phyloP scores from a whole-genome alignment of 37 sponge, comb jelly and placozoan species.

The Ianthella basta region DNA sequence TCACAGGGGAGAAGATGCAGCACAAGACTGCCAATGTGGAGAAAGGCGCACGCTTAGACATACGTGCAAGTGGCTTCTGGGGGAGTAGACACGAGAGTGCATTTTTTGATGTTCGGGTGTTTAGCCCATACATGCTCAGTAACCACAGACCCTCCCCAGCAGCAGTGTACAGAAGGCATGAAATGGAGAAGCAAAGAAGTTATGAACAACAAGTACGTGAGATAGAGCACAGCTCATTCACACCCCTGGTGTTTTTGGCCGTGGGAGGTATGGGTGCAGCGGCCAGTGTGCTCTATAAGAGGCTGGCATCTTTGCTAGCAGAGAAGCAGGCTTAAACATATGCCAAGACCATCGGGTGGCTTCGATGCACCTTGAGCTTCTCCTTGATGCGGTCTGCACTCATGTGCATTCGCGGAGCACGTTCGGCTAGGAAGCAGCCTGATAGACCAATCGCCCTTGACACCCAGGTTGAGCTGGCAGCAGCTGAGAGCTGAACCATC shows the following conservation, averaged over 20 bases:
- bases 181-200: constrained; percentile 9
- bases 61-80: constrained; percentile 14
- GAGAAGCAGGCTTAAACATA: background rate
- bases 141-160: background rate
- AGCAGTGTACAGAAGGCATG: background rate
- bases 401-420: background rate
- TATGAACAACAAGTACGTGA: constrained; percentile 24
- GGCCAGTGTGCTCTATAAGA: background rate
- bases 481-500: no score
- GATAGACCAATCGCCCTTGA: no score
- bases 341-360: background rate
- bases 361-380: constrained; percentile 12
- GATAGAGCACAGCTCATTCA: constrained; percentile 30
- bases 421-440: no score
- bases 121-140: background rate
- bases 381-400: constrained; percentile 23
- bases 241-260: constrained; percentile 25
- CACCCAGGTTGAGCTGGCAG: no score
- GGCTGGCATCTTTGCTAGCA: constrained; percentile 4
- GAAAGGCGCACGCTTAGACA: constrained; percentile 17
- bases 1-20: constrained; percentile 9
- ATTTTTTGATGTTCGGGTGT: constrained; percentile 30
- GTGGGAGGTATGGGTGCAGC: constrained; percentile 11
- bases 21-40: constrained; percentile 9
- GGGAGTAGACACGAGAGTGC: background rate